These are phyloP conservation scores for Eristalis intricaria DNA, from an alignment of 2,888 invertebrate species.

Conservation along the genomic window DNA sequence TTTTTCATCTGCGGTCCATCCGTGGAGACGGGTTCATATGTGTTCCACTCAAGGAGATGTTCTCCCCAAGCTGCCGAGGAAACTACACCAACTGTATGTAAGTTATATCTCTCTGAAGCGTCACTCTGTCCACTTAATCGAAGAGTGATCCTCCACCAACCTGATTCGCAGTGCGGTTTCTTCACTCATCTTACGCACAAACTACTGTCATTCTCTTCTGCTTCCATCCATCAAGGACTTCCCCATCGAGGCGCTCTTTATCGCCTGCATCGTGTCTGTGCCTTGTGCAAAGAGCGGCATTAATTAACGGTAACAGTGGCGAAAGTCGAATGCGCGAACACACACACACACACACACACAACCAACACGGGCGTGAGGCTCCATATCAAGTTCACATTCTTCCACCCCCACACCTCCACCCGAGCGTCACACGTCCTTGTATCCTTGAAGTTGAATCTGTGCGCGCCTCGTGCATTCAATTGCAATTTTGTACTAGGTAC, in stretches of 20 bases:
- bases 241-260: no score
- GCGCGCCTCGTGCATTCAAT: slow-evolving; percentile 1
- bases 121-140: neutral
- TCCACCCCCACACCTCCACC: neutral
- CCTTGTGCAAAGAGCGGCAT: neutral
- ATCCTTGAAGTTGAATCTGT: neutral
- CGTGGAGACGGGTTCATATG: no score
- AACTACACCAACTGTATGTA: no score
- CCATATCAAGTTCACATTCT: neutral
- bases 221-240: neutral
- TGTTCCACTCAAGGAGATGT: no score
- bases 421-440: neutral
- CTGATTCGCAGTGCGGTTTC: neutral
- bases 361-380: neutral
- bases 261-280: neutral
- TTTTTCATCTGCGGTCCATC: no score
- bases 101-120: neutral
- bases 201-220: neutral
- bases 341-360: neutral
- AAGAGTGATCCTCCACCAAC: neutral
- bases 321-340: neutral
- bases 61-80: no score
- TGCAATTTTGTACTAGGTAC: slow-evolving; percentile 32
- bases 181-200: neutral
- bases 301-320: neutral